Base-by-base conservation (phyloP, 2,113 vertebrate genomes). In the Python bivittatus region DNA sequence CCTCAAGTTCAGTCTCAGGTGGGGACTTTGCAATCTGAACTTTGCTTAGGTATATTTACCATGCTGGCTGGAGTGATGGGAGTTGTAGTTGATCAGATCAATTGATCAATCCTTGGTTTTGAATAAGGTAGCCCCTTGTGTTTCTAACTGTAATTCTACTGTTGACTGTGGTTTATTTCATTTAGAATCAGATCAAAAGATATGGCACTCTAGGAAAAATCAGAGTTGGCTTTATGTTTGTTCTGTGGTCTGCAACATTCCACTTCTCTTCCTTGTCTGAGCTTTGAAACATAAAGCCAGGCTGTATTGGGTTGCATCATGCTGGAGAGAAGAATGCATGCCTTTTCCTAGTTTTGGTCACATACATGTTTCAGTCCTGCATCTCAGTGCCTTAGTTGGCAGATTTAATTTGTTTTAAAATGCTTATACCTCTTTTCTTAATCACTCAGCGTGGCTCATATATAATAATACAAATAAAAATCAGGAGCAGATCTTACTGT, bases 401-500 rank as follows among this genome's bases (percentile, higher is more conserved):
- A 91, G 27, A 52, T 84, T 85, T 44, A 11, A n/a, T 91, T 86
- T 29, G 27, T 60, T 60, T n/a, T 42, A 86, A 84, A 91, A 53
- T 61, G 42, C 60, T 15, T 86, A 61, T 52, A 29, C 29, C 57
- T 86, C 22, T 57, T 48, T 72, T 91, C 27, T 86, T 48, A 64
- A 64, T 29, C 79, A 64, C 44, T 61, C 1, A 20, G 61, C 20
- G 20, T 53, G 1, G 29, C 84, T 86, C 15, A 38, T 29, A 86
- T 79, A 79, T 88, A 88, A n/a, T 11, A 88, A 17, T 57, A 64
- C 4, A 92, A 88, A 92, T 44, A n/a, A 72, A 57, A 92, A 48
- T 9, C 10, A 38, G 60, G 12, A 64, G 60, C 60, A 86, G 6
- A 86, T 86, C 44, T 86, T 52, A 17, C 4, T 44, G 1, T 68